phyloP scores from a whole-genome alignment of 2,113 vertebrate species.

The Gavialis gangeticus region DNA sequence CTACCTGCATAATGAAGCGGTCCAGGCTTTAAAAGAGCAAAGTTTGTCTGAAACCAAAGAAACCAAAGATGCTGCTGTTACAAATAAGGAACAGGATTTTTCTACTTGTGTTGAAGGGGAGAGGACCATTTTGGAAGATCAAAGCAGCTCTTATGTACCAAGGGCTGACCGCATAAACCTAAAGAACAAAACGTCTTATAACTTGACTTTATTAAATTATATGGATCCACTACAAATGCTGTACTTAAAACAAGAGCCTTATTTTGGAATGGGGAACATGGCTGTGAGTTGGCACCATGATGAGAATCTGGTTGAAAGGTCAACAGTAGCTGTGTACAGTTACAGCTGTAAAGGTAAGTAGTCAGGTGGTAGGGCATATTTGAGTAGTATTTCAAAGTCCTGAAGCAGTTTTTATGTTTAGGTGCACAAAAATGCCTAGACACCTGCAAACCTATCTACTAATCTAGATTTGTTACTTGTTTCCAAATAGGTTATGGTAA shows the following conservation, averaged over 20 bases:
- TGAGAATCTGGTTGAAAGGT: constrained; percentile 91
- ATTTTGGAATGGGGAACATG: constrained; percentile 98
- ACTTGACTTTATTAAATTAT: constrained; percentile 95
- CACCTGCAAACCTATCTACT: background rate
- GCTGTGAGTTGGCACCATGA: constrained; percentile 99
- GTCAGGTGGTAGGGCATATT: background rate
- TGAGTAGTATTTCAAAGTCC: background rate
- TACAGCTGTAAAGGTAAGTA: constrained; percentile 88
- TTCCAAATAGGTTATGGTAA: background rate
- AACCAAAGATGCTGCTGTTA: constrained; percentile 36
- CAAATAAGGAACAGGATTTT: constrained; percentile 50
- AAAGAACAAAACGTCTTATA: constrained; percentile 82
- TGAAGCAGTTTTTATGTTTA: background rate
- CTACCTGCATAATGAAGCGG: constrained; percentile 84
- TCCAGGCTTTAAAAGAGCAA: constrained; percentile 71
- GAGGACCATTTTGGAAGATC: constrained; percentile 44
- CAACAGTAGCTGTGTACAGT: constrained; percentile 94
- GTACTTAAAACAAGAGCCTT: constrained; percentile 95
- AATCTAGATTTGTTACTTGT: background rate
- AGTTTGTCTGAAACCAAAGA: constrained; percentile 51
- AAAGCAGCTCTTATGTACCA: constrained; percentile 38
- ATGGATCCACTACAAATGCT: constrained; percentile 93
- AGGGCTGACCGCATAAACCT: constrained; percentile 14
- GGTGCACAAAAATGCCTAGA: accelerated
- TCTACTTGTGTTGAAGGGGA: background rate